Evolutionary conservation across 2,797 vertebrate species (phyloP).

Genomic region (Microchirus variegatus): DNA sequence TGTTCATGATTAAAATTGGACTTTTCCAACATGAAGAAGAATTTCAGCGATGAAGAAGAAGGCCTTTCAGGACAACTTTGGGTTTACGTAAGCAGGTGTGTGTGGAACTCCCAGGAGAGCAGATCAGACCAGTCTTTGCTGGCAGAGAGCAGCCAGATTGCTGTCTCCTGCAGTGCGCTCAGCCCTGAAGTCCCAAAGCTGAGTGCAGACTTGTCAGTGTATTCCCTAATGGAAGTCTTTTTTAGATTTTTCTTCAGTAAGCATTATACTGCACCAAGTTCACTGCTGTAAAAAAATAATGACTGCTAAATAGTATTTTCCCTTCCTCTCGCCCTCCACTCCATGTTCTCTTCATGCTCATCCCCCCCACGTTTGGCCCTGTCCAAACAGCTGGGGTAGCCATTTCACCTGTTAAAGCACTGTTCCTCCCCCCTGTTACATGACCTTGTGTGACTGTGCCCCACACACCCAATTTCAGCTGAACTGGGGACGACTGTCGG

Average conservation of each 20-base stretch:
- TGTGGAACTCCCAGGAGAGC: neutral
- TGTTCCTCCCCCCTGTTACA: slow-evolving; percentile 55
- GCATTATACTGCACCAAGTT: slow-evolving; percentile 16
- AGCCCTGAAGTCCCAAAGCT: slow-evolving; percentile 13
- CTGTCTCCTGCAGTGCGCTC: slow-evolving; percentile 22
- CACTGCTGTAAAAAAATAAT: slow-evolving; percentile 37
- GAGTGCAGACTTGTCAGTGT: slow-evolving; percentile 18
- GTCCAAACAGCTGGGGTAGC: slow-evolving; percentile 66
- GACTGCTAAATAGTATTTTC: slow-evolving; percentile 31
- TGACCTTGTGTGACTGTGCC: no score
- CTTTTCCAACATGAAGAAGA: neutral
- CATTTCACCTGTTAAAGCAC: slow-evolving; percentile 66
- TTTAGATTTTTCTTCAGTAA: neutral
- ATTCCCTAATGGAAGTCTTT: slow-evolving; percentile 24
- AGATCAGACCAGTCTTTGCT: slow-evolving; percentile 28
- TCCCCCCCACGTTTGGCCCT: slow-evolving; percentile 25
- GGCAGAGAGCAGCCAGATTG: slow-evolving; percentile 9
- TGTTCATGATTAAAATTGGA: no score
- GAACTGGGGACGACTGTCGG: no score
- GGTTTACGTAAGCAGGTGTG: slow-evolving; percentile 22
- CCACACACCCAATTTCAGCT: no score
- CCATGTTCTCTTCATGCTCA: neutral
- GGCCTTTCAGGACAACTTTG: no score
- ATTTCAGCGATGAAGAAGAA: neutral
- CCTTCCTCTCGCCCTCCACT: slow-evolving; percentile 4